Percentiles rank a stretch among this genome's conserved stretches.
Conservation (phyloP, 2,888 invertebrate species). For the Sphaerophoria taeniata region DNA sequence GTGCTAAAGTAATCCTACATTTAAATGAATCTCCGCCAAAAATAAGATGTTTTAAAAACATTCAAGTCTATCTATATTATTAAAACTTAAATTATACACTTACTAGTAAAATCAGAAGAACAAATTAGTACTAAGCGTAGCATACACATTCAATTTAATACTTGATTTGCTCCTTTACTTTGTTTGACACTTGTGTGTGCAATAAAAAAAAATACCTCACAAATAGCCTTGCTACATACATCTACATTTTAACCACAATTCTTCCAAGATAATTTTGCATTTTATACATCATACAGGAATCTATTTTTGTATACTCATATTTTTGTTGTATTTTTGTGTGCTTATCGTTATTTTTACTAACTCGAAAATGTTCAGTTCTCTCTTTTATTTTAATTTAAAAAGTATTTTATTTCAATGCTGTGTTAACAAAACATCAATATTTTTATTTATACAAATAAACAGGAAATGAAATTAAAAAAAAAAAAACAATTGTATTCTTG, state of each 20-base stretch:
- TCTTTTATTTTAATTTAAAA: constrained; percentile 32
- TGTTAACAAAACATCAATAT: constrained; percentile 42
- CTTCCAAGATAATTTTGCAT: constrained; percentile 50
- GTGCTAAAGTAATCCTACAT: constrained; percentile 34
- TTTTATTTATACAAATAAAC: constrained; percentile 57
- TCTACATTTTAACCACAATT: not conserved
- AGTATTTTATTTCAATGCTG: constrained; percentile 41
- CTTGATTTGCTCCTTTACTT: not conserved
- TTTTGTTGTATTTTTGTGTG: constrained; percentile 20
- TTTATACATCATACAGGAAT: constrained; percentile 36
- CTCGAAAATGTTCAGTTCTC: constrained; percentile 21
- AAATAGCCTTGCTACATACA: not conserved
- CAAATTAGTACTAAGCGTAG: not conserved
- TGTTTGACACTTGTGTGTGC: not conserved
- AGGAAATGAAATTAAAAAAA: not conserved
- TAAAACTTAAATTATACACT: not conserved
- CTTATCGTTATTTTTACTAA: constrained; percentile 50
- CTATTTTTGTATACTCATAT: constrained; percentile 22
- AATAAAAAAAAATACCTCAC: too few relatives aligned
- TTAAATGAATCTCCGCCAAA: constrained; percentile 55
- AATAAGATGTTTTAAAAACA: not conserved
- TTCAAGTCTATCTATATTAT: constrained; percentile 3
- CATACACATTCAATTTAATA: not conserved
- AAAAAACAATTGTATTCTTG: not conserved
- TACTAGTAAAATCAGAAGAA: constrained; percentile 6